A percentile compares a stretch with the other conserved stretches of the same genome.
These are phyloP conservation scores for Mola mola DNA, from an alignment of 2,113 vertebrate species.

Conservation along the genomic window DNA sequence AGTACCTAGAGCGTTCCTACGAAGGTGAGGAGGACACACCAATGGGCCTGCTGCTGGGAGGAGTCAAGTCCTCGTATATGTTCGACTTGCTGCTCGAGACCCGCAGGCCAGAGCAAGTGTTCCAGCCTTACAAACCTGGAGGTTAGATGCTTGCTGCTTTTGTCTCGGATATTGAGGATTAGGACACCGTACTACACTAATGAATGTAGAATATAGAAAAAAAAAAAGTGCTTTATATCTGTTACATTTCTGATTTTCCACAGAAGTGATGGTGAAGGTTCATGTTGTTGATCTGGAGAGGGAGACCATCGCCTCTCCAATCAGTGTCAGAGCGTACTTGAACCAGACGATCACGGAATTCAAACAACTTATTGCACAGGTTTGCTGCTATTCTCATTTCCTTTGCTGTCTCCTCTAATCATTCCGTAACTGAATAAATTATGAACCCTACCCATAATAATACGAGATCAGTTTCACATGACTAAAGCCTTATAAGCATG, in stretches of 20 bases:
- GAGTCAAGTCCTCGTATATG: conserved; percentile 98
- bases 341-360: conserved; percentile 96
- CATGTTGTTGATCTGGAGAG: conserved; percentile 92
- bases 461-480: not conserved
- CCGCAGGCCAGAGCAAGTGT: conserved; percentile 90
- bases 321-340: conserved; percentile 95
- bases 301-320: conserved; percentile 88
- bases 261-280: conserved; percentile 99
- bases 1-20: conserved; percentile 96
- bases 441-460: not conserved
- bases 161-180: not conserved
- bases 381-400: conserved; percentile 52
- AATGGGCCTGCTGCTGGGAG: conserved; percentile 95
- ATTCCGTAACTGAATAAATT: not conserved
- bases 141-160: conserved; percentile 79
- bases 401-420: not conserved
- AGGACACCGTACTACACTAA: no score
- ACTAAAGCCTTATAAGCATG: not conserved
- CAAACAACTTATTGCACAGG: conserved; percentile 97
- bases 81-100: conserved; percentile 97
- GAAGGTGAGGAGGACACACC: conserved; percentile 95
- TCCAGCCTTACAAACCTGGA: conserved; percentile 97
- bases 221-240: not conserved
- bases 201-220: no score
- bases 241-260: conserved; percentile 48